Evolutionary conservation across 2,797 vertebrate genomes (phyloP).

Genomic region (Tapera naevia): DNA sequence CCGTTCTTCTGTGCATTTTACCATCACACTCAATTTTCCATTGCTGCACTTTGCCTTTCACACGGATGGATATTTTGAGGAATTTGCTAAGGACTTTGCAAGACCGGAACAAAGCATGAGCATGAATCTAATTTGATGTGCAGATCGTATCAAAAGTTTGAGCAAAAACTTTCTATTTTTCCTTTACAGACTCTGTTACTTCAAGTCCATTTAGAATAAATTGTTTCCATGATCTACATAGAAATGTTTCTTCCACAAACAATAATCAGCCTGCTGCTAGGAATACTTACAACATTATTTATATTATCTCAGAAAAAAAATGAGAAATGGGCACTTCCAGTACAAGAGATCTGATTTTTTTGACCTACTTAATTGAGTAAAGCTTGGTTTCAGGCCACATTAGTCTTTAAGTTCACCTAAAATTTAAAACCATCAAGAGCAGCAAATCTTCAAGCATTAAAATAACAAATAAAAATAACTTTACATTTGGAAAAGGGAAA

Average conservation of each 20-base stretch:
- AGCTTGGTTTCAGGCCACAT: background rate
- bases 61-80: conserved; percentile 1
- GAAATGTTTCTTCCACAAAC: background rate
- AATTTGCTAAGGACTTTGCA: conserved; percentile 9
- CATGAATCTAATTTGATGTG: conserved; percentile 14
- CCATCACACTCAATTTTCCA: background rate
- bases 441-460: background rate
- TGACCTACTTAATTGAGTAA: background rate
- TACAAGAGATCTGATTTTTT: background rate
- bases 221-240: background rate
- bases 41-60: background rate
- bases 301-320: background rate
- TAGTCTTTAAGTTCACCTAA: background rate
- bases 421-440: background rate
- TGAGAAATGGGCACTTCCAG: background rate
- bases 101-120: background rate
- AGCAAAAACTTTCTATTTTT: background rate
- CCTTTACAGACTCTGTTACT: background rate
- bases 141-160: background rate
- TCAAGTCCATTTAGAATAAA: background rate
- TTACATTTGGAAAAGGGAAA: background rate
- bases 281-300: background rate
- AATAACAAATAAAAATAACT: background rate
- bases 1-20: background rate
- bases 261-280: background rate